Evolutionary conservation across 2,113 vertebrate species (phyloP).

Genomic region (Emydura subglobosa): DNA sequence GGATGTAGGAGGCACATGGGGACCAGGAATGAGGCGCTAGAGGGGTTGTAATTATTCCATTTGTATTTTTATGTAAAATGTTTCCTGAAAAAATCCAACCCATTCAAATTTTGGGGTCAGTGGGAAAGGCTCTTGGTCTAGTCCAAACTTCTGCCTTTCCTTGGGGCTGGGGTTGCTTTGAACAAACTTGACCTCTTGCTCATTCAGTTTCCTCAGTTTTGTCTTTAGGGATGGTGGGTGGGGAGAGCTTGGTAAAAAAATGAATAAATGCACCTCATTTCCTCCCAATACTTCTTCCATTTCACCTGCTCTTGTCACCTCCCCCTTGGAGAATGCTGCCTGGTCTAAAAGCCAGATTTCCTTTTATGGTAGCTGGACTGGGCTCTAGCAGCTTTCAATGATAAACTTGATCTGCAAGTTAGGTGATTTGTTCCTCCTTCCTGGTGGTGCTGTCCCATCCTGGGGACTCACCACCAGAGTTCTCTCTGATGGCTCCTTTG

Average conservation of each 20-base stretch:
- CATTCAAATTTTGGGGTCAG: neutral
- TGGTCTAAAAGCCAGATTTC: neutral
- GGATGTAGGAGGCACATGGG: neutral
- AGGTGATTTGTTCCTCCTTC: neutral
- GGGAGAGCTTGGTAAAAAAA: no score
- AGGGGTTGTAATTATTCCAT: neutral
- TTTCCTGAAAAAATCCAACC: neutral
- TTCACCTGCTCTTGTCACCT: neutral
- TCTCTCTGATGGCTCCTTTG: neutral
- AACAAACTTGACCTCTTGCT: neutral
- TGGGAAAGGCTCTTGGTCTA: neutral
- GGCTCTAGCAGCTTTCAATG: neutral
- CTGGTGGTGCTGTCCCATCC: neutral
- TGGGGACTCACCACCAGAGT: neutral
- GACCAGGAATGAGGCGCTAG: neutral
- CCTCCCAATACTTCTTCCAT: rapidly evolving
- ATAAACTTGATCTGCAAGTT: neutral
- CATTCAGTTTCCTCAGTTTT: rapidly evolving
- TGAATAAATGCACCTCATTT: rapidly evolving
- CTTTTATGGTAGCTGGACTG: neutral
- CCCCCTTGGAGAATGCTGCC: neutral
- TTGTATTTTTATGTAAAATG: neutral
- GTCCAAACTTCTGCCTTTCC: neutral
- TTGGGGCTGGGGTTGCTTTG: neutral
- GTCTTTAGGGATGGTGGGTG: no score